Base-by-base conservation (phyloP, 2,888 invertebrate species). In the Trilocha varians region DNA sequence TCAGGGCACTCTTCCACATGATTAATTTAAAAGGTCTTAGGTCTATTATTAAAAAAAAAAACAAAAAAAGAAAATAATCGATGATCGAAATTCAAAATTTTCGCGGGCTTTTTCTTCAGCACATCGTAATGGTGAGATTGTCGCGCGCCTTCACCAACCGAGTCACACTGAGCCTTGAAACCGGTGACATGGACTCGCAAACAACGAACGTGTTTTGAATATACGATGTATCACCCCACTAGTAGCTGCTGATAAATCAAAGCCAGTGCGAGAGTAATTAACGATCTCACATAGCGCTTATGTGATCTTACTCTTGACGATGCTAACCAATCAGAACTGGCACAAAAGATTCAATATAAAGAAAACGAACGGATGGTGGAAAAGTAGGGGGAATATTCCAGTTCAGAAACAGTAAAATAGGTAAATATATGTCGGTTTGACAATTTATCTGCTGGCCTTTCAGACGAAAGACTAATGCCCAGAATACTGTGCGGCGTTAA, bases 1-100 rank as follows among this genome's bases (percentile, higher is more conserved):
- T 56, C 52, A 71, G 66, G 61, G 65, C 61, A 57, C 73, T 75
- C 76, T 76, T 78, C 70, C 73, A 77, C 83, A 83, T 84, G 55
- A 55, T 74, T 65, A 52, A n/a, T n/a, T n/a, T n/a, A n/a, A n/a
- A n/a, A n/a, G n/a, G n/a, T n/a, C n/a, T n/a, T n/a, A 49, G 11
- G 25, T 57, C 50, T 65, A 59, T 50, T 62, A 59, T 47, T 52
- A 52, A 49, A 53, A 53, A 57, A 62, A 53, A 55, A 53, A 55
- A 57, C 47, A 56, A 60, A 57, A 52, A 63, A 57, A 53, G 53
- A 56, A 41, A 53, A 52, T 49, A 49, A 39, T 46, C 40, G 38
- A 39, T 61, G 59, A 58, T 62, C 45, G 53, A 64, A 65, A 62
- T 66, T 66, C 72, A 61, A 70, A 57, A 73, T 63, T 65, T 70